Evolutionary conservation across 1,140 invertebrate genomes (phyloP), one percentile per base, ranked within the genome.

Genomic region (Penaeus japonicus): DNA sequence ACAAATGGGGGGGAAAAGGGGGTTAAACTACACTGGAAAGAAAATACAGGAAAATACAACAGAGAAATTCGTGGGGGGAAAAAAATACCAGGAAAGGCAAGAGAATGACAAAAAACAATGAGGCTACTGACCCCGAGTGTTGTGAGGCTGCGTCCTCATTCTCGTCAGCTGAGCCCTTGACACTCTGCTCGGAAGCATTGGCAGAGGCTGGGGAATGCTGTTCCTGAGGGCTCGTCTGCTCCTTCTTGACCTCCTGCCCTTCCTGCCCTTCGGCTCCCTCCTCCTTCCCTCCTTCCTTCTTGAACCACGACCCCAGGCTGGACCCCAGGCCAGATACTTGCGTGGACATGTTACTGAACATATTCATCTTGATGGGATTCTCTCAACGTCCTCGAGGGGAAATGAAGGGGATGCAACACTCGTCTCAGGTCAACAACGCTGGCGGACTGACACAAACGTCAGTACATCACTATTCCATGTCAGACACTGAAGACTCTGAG

Each of bases 281-380:
- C 24, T 35, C 20, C 24, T 81, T 73, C 24, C 27, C 55, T 87
- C 77, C 89, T 22, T 83, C 88, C 80, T 84, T 84, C 78, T 85
- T 89, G 83, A 84, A 89, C 88, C 83, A 84, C 4, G 82, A 89
- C 27, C 83, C 83, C 20, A 89, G 85, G 57, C 85, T 87, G 55
- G 85, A 54, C 15, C 85, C 85, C 78, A 87, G 39, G 20, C 83
- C 83, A 1, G 81, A 89, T 1, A 85, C 82, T 24, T 89, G 83
- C 55, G 35, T 89, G 15, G 83, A 89, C 32, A 89, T 54, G 81
- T 89, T 84, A 39, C 57, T 89, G 47, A 84, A 89, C 81, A 89
- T 83, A 65, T 85, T 89, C 65, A 83, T 89, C 47, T 47, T 15
- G 47, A 15, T 15, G 47, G 47, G 47, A 15, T 47, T 47, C 47